phyloP scores from a whole-genome alignment of 1,140 invertebrate genomes.

The Rhizoglyphus robini region DNA sequence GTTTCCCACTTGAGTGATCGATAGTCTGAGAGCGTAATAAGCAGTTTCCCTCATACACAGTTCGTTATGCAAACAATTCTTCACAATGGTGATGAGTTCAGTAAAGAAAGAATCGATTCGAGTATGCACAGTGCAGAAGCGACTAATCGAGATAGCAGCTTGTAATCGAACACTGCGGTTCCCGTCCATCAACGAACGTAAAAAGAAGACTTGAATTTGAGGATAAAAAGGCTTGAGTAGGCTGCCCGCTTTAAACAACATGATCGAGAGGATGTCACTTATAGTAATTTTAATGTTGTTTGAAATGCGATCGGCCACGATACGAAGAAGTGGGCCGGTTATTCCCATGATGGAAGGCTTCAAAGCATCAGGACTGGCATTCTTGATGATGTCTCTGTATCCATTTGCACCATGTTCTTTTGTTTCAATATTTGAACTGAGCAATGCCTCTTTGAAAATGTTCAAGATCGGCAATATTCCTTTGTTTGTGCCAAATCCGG shows the following conservation, averaged over 20 bases:
- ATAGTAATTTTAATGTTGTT: slow-evolving; percentile 88
- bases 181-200: slow-evolving; percentile 79
- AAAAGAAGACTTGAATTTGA: slow-evolving; percentile 92
- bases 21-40: slow-evolving; percentile 69
- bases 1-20: slow-evolving; percentile 64
- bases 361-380: slow-evolving; percentile 67
- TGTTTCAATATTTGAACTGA: slow-evolving; percentile 82
- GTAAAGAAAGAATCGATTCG: slow-evolving; percentile 68
- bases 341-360: slow-evolving; percentile 91
- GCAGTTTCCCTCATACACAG: slow-evolving; percentile 58
- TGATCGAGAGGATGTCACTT: slow-evolving; percentile 74
- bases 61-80: slow-evolving; percentile 57
- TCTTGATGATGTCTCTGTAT: slow-evolving; percentile 74
- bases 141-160: slow-evolving; percentile 69
- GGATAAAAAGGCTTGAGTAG: slow-evolving; percentile 95
- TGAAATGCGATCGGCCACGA: slow-evolving; percentile 87
- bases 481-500: slow-evolving; percentile 90
- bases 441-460: slow-evolving; percentile 85
- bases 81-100: slow-evolving; percentile 73
- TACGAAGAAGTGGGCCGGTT: slow-evolving; percentile 90
- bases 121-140: slow-evolving; percentile 74
- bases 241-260: slow-evolving; percentile 77
- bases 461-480: slow-evolving; percentile 84
- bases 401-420: slow-evolving; percentile 91
- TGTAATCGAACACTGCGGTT: slow-evolving; percentile 73